These are phyloP conservation scores for Cavia aperea DNA, from an alignment of 2,113 vertebrate species.

Conservation along the genomic window DNA sequence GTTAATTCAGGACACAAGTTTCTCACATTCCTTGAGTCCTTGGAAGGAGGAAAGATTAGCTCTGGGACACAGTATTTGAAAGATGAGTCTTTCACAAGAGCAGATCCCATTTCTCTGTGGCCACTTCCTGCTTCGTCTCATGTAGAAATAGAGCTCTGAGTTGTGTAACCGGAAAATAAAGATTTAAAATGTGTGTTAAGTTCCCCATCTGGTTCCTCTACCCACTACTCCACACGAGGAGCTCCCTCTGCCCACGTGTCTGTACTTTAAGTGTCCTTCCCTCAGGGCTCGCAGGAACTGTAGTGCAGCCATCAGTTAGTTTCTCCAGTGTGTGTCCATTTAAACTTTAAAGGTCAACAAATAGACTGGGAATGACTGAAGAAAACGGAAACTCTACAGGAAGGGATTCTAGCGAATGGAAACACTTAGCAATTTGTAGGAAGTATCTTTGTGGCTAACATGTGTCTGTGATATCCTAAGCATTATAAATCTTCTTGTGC, in stretches of 20 bases:
- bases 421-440: neutral
- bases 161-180: neutral
- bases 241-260: neutral
- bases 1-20: neutral
- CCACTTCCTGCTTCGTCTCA: neutral
- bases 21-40: neutral
- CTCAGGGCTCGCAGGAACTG: neutral
- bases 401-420: neutral
- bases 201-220: neutral
- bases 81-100: neutral
- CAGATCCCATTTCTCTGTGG: neutral
- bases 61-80: neutral
- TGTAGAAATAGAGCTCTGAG: neutral
- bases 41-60: neutral
- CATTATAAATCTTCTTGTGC: neutral
- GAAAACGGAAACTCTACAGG: neutral
- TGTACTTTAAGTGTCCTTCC: neutral
- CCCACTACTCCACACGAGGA: too few species aligned
- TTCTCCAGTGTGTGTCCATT: neutral
- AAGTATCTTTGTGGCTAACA: neutral
- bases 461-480: neutral
- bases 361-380: neutral
- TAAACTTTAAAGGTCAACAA: neutral
- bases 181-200: neutral
- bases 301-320: neutral